phyloP scores from a whole-genome alignment of 2,113 vertebrate species.

The Gavialis gangeticus region DNA sequence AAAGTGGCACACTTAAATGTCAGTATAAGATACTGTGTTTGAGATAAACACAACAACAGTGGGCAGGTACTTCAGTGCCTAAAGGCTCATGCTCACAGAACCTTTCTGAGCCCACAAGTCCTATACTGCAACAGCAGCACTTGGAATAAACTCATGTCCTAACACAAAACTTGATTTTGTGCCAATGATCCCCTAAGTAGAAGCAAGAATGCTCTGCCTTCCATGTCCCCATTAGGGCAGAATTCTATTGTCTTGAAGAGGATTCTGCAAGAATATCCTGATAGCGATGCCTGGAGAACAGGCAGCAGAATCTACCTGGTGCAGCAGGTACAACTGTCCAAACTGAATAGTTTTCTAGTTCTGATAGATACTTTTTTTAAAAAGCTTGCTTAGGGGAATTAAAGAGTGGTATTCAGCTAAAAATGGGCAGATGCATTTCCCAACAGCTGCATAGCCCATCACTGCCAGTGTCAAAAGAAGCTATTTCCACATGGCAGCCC shows the following conservation, averaged over 20 bases:
- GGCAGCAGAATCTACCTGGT: neutral
- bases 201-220: neutral
- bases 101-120: neutral
- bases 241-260: neutral
- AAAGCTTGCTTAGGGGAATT: neutral
- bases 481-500: neutral
- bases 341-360: neutral
- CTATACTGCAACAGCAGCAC: neutral
- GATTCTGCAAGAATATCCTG: neutral
- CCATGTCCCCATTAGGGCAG: accelerated
- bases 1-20: neutral
- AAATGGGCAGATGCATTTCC: neutral
- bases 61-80: neutral
- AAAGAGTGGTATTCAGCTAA: neutral
- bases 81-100: neutral
- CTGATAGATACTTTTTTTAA: neutral
- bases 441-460: neutral
- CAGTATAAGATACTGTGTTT: neutral
- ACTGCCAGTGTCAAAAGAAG: neutral
- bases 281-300: neutral
- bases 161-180: neutral
- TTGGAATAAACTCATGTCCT: neutral
- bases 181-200: neutral
- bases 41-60: neutral
- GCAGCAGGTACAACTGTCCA: neutral